These are phyloP conservation scores for Lycopodina hypogea DNA, from an alignment of 37 sponge, comb jelly and placozoan genomes.

Conservation along the genomic window DNA sequence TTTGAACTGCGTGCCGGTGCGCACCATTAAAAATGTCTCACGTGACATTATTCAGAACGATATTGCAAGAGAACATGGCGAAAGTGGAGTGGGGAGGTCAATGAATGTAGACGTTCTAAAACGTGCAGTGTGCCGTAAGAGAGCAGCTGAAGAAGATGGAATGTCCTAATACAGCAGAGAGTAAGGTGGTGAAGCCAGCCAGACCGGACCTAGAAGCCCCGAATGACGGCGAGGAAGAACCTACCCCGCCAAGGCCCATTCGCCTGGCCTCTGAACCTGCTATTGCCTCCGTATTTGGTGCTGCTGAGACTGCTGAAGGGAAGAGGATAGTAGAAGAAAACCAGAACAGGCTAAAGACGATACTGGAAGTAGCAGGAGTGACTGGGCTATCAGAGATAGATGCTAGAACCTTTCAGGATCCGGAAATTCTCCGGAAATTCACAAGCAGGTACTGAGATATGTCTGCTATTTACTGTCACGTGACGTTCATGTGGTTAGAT, in stretches of 20 bases:
- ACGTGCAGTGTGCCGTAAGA: neutral
- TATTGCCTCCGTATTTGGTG: slow-evolving; percentile 31
- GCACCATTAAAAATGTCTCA: slow-evolving; percentile 24
- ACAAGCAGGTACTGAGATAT: slow-evolving; percentile 57
- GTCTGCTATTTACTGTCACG: slow-evolving; percentile 9
- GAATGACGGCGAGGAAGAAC: slow-evolving; percentile 47
- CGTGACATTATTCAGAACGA: slow-evolving; percentile 12
- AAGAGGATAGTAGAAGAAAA: slow-evolving; percentile 59
- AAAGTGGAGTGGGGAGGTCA: slow-evolving; percentile 1
- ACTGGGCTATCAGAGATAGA: slow-evolving; percentile 65
- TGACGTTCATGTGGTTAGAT: slow-evolving; percentile 22
- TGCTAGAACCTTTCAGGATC: slow-evolving; percentile 73
- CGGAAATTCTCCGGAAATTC: slow-evolving; percentile 79
- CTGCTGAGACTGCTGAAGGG: slow-evolving; percentile 47
- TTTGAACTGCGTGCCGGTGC: neutral
- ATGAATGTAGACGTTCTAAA: slow-evolving; percentile 2
- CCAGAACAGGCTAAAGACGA: slow-evolving; percentile 61
- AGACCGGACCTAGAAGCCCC: slow-evolving; percentile 2
- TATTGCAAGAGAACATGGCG: slow-evolving; percentile 46
- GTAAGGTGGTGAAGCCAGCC: neutral
- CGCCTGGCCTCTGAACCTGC: slow-evolving; percentile 36
- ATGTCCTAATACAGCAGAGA: slow-evolving; percentile 28
- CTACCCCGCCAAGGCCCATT: slow-evolving; percentile 40
- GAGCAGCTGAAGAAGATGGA: slow-evolving; percentile 32
- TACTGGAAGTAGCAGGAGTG: slow-evolving; percentile 78